Percentiles rank a stretch among this genome's conserved stretches.
These are phyloP conservation scores for Morone chrysops DNA, from an alignment of 2,113 vertebrate genomes.

Conservation along the genomic window DNA sequence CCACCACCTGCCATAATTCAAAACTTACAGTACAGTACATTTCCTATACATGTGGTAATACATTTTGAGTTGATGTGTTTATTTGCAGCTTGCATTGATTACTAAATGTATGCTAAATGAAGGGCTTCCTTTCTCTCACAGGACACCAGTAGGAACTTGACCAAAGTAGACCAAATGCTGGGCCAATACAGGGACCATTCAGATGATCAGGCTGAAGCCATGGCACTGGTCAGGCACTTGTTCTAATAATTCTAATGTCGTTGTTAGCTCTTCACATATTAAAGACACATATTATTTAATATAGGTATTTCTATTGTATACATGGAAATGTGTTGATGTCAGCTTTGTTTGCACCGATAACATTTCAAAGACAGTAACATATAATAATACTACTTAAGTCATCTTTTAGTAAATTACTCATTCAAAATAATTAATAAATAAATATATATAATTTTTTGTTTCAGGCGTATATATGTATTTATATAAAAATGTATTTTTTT, in stretches of 20 bases:
- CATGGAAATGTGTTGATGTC: background rate
- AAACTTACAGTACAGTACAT: background rate
- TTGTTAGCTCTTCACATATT: background rate
- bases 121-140: constrained; percentile 70
- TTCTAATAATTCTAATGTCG: background rate
- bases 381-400: background rate
- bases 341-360: background rate
- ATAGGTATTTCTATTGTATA: background rate
- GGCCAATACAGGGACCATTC: constrained; percentile 91
- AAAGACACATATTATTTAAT: background rate
- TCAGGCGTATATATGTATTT: too few relatives aligned
- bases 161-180: constrained; percentile 92
- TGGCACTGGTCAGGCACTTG: constrained; percentile 87
- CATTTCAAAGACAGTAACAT: background rate
- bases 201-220: constrained; percentile 88
- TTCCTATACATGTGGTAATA: background rate
- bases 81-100: background rate
- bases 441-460: too few relatives aligned
- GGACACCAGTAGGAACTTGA: constrained; percentile 93
- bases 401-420: too few relatives aligned
- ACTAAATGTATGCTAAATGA: background rate
- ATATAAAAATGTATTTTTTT: too few relatives aligned
- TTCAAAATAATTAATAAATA: too few relatives aligned
- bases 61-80: too few relatives aligned
- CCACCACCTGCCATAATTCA: background rate